Base-by-base conservation (phyloP, 1,140 invertebrate genomes). In the Lordiphosa collinella region DNA sequence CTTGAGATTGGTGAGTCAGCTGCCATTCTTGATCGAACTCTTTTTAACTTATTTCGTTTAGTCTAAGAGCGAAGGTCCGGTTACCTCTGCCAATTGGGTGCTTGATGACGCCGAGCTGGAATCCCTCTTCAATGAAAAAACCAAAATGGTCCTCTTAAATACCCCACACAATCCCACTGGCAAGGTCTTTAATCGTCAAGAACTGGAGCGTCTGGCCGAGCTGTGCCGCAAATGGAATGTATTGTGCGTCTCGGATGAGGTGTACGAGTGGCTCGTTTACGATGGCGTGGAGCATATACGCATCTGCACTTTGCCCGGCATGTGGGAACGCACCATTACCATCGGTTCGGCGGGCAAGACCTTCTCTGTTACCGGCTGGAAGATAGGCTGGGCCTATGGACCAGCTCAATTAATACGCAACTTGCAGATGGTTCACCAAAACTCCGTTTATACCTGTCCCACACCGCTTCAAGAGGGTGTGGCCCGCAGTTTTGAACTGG, bases 281-380 rank as follows among this genome's bases (percentile, higher is more conserved):
- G 92, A 95, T 82, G 94, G 94, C 1, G 90, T 93, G 37, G 91
- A 97, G 87, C 98, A 99, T 90, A 92, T 98, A 55, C 92, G 97
- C 85, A 98, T 99, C 57, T 95, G 95, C n/a, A 94, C 96, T 0
- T 88, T 99, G 7, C 97, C 98, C 10, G 97, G 91, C 4, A 99
- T 99, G 98, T 99, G 96, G 94, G 97, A 99, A 56, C 92, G 98
- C 49, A 99, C 98, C 0, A 94, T 99, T 13, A 99, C 98, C 0
- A 94, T 99, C 76, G 97, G 98, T 0, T 99, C 97, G 41, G 98
- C 97, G 0, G 98, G 98, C 0, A 99, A 99, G 91, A 97, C 97
- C 0, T 99, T 99, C 90, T 97, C 96, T 68, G 96, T 97, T 3
- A 99, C 98, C 4, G 98, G 98, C 2, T 98, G 97, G 97, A 98